These are phyloP conservation scores for Trachurus trachurus DNA, from an alignment of 2,797 vertebrate genomes.

Conservation along the genomic window DNA sequence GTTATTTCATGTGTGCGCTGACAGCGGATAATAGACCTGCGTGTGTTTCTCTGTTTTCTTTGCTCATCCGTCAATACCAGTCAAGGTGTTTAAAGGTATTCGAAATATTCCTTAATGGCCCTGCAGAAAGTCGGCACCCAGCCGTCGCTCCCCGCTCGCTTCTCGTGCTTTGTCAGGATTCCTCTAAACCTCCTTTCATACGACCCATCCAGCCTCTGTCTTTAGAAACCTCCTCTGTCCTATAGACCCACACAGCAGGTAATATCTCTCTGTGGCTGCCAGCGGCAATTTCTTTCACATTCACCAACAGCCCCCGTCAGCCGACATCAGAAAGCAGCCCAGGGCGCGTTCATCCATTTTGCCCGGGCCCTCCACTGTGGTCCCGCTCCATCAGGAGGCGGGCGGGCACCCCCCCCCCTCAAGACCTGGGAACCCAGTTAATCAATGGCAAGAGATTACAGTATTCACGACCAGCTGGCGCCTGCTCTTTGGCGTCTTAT, in stretches of 20 bases:
- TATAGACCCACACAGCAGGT: constrained; percentile 77
- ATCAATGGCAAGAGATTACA: constrained; percentile 82
- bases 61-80: constrained; percentile 49
- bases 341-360: constrained; percentile 69
- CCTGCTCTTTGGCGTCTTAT: constrained; percentile 69
- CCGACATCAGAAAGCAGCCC: constrained; percentile 75
- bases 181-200: constrained; percentile 72
- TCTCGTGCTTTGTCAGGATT: constrained; percentile 64
- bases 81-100: constrained; percentile 60
- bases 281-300: constrained; percentile 65
- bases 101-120: constrained; percentile 63
- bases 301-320: constrained; percentile 50
- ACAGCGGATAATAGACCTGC: constrained; percentile 12
- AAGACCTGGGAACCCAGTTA: constrained; percentile 70
- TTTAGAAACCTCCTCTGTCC: constrained; percentile 63
- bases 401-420: constrained; percentile 54
- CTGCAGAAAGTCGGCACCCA: constrained; percentile 51
- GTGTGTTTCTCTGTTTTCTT: constrained; percentile 17
- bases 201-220: constrained; percentile 57
- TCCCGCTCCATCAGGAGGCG: constrained; percentile 66
- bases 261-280: constrained; percentile 68
- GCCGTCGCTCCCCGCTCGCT: constrained; percentile 50
- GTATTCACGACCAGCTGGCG: constrained; percentile 76
- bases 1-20: neutral
- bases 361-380: constrained; percentile 64